phyloP scores from a whole-genome alignment of 2,888 invertebrate genomes.

The Ochropacha duplaris region DNA sequence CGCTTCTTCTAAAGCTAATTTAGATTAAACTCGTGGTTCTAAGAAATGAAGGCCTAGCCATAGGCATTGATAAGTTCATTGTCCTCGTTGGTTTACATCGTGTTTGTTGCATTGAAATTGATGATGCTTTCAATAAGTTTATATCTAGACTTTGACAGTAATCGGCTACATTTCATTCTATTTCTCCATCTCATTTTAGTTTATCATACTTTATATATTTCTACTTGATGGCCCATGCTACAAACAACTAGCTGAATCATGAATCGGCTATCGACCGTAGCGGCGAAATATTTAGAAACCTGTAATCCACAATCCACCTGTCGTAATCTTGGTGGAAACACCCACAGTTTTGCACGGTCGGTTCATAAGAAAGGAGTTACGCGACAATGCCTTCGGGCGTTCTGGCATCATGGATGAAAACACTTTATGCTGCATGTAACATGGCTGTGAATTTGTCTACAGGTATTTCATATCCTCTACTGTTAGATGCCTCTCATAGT shows the following conservation, averaged over 20 bases:
- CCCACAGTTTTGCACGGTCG: slow-evolving; percentile 33
- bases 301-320: slow-evolving; percentile 31
- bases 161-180: background rate
- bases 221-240: background rate
- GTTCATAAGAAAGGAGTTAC: slow-evolving; percentile 37
- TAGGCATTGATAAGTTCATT: background rate
- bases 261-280: slow-evolving; percentile 30
- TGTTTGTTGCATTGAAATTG: background rate
- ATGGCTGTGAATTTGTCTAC: slow-evolving; percentile 3
- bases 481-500: background rate
- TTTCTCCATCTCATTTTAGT: background rate
- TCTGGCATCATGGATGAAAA: slow-evolving; percentile 16
- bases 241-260: slow-evolving; percentile 8
- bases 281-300: slow-evolving; percentile 28
- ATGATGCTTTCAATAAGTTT: background rate
- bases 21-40: background rate
- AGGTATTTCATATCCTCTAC: background rate
- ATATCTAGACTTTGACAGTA: background rate
- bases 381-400: slow-evolving; percentile 27
- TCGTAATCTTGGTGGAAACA: slow-evolving; percentile 24
- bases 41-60: slow-evolving; percentile 1
- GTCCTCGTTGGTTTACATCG: background rate
- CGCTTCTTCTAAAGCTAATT: background rate
- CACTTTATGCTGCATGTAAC: background rate
- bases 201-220: background rate